A percentile compares a stretch with the other conserved stretches of the same genome.
Conservation (phyloP, 1,140 invertebrate genomes). For the Drosophila parabipectinata region DNA sequence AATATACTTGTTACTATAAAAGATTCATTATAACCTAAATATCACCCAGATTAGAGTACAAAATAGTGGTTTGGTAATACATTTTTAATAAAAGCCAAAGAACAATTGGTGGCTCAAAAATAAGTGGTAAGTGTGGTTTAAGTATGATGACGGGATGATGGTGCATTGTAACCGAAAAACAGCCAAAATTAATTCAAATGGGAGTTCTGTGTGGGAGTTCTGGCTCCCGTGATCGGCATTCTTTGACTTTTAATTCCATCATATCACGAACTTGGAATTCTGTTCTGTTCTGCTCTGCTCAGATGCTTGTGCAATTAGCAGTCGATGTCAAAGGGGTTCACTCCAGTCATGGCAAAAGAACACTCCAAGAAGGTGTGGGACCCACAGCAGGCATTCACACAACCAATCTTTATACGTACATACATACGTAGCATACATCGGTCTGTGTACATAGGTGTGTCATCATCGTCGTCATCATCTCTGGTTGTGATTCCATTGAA, state of each 20-base stretch:
- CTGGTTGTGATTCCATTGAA: slow-evolving; percentile 67
- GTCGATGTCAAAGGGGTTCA: slow-evolving; percentile 77
- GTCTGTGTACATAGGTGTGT: slow-evolving; percentile 63
- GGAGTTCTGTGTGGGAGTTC: slow-evolving; percentile 31
- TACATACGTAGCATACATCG: slow-evolving; percentile 20
- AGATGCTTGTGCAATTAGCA: slow-evolving; percentile 71
- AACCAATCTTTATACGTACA: slow-evolving; percentile 6
- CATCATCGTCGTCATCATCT: slow-evolving; percentile 58
- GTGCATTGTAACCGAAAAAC: slow-evolving; percentile 7
- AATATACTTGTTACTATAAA: too few species aligned
- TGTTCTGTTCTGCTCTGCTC: slow-evolving; percentile 50
- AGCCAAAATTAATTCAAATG: slow-evolving; percentile 26
- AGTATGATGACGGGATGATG: slow-evolving; percentile 19
- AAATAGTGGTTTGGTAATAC: not conserved
- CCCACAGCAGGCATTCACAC: slow-evolving; percentile 41
- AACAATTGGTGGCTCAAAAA: not conserved
- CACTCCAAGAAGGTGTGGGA: slow-evolving; percentile 64
- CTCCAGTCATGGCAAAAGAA: slow-evolving; percentile 53
- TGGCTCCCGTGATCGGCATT: slow-evolving; percentile 30
- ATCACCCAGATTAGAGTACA: too few species aligned
- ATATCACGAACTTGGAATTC: slow-evolving; percentile 70
- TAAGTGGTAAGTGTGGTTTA: not conserved
- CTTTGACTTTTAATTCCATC: slow-evolving; percentile 56
- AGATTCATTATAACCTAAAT: too few species aligned
- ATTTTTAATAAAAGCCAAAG: not conserved